Evolutionary conservation across 2,113 vertebrate species (phyloP), one percentile per base, ranked within the genome.

Genomic region (Notarius quadriscutis): DNA sequence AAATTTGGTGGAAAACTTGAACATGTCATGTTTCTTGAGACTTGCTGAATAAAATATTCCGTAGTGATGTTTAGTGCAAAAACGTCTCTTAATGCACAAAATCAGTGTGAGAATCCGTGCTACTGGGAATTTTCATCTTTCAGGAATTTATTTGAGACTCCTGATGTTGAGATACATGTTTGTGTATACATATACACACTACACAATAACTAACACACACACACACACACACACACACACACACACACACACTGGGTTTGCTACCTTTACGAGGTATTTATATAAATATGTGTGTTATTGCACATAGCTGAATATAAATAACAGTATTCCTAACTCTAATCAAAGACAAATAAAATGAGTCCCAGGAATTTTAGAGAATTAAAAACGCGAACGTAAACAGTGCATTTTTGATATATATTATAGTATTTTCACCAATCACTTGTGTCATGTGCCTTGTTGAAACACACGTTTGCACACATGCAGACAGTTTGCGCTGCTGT

Each of bases 251-350:
- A n/a, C 27, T 18, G n/a, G 78, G n/a, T 80, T 57, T 30, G 27
- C 57, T 81, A 81, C 79, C 57, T 34, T 60, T 20, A 60, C 53
- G 79, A 81, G 79, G 79, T 81, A 81, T 81, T 41, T 41, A 60
- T 11, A 60, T 58, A 30, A 30, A 51, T 53, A 48, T 15, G 30
- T 62, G 57, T 81, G 79, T 81, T 62, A 81, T 81, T 81, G 79
- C 79, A 81, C 79, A 14, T 22, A 41, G 57, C 17, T 20, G 17
- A 20, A 8, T 15, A 80, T 34, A 30, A 30, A 18, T 80, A 34
- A n/a, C 22, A 27, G 27, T 5, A 80, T 22, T 55, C 12, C 25
- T 55, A 17, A 78, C 71, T 7, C 69, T 20, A 48, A 9, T 25
- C 8, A 0, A 51, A 50, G 17, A 74, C 34, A 7, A 48, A 7